Conservation (phyloP, 2,888 invertebrate species). For the Protodeltote pygarga region DNA sequence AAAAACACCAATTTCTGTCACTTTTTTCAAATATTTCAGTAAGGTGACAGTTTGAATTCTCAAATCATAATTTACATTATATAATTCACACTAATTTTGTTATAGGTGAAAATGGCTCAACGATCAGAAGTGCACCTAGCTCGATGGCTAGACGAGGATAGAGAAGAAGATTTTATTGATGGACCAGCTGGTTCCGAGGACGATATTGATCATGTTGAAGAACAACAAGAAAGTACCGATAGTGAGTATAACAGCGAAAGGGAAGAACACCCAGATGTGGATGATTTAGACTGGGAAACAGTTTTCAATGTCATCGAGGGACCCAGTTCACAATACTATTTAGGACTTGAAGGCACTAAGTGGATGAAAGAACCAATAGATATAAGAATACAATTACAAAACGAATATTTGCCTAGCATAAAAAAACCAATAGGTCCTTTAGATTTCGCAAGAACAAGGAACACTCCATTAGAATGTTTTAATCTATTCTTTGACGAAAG, state of each 20-base stretch:
- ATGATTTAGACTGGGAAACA: conserved; percentile 32
- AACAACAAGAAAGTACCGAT: conserved; percentile 26
- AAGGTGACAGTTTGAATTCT: no score
- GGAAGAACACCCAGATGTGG: conserved; percentile 21
- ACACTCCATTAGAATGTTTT: conserved; percentile 17
- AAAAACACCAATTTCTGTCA: no score
- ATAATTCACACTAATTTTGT: conserved; percentile 20
- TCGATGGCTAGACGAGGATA: conserved; percentile 27
- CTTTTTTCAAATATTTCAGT: no score
- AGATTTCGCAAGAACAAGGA: conserved; percentile 21
- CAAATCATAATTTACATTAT: no score
- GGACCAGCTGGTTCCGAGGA: conserved; percentile 30
- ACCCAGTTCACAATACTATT: conserved; percentile 6
- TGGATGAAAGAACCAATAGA: conserved; percentile 29
- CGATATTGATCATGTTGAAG: conserved; percentile 28
- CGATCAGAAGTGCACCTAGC: conserved; percentile 22
- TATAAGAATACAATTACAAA: conserved; percentile 15
- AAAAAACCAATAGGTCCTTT: conserved; percentile 13
- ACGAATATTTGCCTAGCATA: conserved; percentile 13
- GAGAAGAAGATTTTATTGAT: conserved; percentile 35
- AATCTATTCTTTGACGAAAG: conserved; percentile 37
- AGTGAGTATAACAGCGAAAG: conserved; percentile 21
- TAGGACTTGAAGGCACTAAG: conserved; percentile 31
- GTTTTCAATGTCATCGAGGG: conserved; percentile 26
- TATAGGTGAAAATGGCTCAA: conserved; percentile 26